These are phyloP conservation scores for Drosophila macrospina DNA, from an alignment of 2,888 invertebrate species.

Conservation along the genomic window DNA sequence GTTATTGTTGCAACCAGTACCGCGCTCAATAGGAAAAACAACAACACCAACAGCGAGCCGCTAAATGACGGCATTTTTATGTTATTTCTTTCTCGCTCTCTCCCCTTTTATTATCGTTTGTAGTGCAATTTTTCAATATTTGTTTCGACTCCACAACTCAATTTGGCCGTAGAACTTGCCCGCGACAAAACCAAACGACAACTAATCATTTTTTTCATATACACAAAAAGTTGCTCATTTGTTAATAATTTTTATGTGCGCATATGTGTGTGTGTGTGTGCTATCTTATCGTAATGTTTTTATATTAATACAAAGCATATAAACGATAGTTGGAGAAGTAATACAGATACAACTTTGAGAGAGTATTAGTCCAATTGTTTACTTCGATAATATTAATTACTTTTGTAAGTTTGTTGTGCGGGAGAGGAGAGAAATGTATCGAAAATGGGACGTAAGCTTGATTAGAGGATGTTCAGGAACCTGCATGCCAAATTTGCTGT, in stretches of 20 bases:
- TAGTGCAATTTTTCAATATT: constrained; percentile 31
- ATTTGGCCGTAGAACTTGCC: constrained; percentile 46
- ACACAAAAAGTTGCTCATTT: constrained; percentile 40
- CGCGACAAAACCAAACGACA: constrained; percentile 54
- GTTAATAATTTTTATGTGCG: constrained; percentile 45
- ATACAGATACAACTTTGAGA: constrained; percentile 1
- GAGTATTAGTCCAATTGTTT: background rate
- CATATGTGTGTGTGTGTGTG: constrained; percentile 19
- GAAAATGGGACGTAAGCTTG: too few species aligned
- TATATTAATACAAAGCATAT: constrained; percentile 41
- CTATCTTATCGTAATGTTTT: constrained; percentile 61
- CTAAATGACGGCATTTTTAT: constrained; percentile 45
- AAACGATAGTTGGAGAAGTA: constrained; percentile 26
- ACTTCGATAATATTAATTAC: constrained; percentile 3
- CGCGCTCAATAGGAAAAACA: constrained; percentile 12
- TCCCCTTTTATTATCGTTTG: constrained; percentile 1
- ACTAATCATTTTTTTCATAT: constrained; percentile 62
- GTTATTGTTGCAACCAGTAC: constrained; percentile 27
- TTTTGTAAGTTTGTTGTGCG: background rate
- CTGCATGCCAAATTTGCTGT: too few species aligned
- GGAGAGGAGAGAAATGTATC: too few species aligned
- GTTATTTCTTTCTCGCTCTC: constrained; percentile 10
- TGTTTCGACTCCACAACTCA: constrained; percentile 11
- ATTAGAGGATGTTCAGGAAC: too few species aligned
- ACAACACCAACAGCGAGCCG: constrained; percentile 26